Evolutionary conservation across 2,113 vertebrate genomes (phyloP).

Genomic region (Sialia sialis): DNA sequence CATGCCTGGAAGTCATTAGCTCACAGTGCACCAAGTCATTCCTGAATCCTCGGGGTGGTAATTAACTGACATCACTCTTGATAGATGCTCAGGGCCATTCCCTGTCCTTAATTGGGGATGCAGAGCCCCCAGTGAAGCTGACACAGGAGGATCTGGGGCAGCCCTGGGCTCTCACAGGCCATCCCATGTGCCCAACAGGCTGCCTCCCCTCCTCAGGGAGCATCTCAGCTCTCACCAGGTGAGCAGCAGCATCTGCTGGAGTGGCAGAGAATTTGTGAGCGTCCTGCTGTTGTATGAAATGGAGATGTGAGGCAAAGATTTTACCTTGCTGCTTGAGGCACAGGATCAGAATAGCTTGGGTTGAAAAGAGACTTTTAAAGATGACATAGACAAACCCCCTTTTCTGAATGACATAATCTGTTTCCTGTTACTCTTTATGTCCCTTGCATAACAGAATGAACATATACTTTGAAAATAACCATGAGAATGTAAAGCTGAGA

Average conservation of each 20-base stretch:
- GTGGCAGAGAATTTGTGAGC: not conserved
- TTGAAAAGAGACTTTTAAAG: not conserved
- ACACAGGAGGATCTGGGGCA: not conserved
- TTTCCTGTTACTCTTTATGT: not conserved
- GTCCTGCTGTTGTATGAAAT: not conserved
- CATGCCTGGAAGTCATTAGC: constrained; percentile 57
- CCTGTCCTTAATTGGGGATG: not conserved
- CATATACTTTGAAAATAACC: not conserved
- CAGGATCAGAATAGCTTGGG: not conserved
- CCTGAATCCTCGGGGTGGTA: not conserved
- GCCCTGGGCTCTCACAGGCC: not conserved
- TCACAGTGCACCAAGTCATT: constrained; percentile 14
- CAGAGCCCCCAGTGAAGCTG: not conserved
- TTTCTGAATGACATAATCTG: not conserved
- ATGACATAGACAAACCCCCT: not conserved
- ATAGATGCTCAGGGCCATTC: not conserved
- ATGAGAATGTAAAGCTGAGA: not conserved
- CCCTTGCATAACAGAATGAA: not conserved
- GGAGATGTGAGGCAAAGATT: not conserved
- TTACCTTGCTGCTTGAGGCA: not conserved
- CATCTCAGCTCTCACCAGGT: not conserved
- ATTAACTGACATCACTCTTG: constrained; percentile 46
- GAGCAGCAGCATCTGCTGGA: not conserved
- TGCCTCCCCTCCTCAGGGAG: not conserved
- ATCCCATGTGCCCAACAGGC: not conserved